Conservation (phyloP, 2,113 vertebrate species). For the Gymnarchus niloticus region DNA sequence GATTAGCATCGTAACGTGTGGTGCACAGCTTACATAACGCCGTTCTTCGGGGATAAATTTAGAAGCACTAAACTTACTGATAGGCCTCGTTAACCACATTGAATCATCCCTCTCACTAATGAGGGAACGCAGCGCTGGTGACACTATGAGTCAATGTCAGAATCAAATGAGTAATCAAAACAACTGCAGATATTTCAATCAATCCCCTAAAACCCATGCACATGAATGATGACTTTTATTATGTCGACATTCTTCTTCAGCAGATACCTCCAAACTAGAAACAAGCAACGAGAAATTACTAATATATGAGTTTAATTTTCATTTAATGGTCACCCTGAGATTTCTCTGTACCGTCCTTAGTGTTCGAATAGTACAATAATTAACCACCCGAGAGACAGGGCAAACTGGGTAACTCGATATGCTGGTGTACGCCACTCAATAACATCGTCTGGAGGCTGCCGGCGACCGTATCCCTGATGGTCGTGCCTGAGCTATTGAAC, state of each 20-base stretch:
- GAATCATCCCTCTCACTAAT: conserved; percentile 5
- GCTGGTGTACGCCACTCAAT: background rate
- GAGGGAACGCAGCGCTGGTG: background rate
- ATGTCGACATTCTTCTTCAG: background rate
- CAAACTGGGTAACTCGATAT: background rate
- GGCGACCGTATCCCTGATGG: background rate
- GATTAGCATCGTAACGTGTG: background rate
- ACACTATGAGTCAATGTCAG: background rate
- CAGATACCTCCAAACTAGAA: background rate
- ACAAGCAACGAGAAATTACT: background rate
- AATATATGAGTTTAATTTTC: background rate
- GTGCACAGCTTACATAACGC: background rate
- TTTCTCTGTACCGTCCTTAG: no score
- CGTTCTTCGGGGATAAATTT: background rate
- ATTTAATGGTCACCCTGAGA: background rate
- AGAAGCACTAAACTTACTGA: background rate
- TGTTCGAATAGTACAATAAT: background rate
- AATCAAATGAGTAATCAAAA: background rate
- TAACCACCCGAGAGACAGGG: background rate
- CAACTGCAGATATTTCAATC: conserved; percentile 8
- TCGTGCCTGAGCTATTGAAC: background rate
- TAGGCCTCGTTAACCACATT: background rate
- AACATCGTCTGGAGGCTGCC: background rate
- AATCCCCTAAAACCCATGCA: background rate
- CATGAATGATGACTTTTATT: conserved; percentile 1